phyloP scores from a whole-genome alignment of 2,113 vertebrate species.

The Alectura lathami region DNA sequence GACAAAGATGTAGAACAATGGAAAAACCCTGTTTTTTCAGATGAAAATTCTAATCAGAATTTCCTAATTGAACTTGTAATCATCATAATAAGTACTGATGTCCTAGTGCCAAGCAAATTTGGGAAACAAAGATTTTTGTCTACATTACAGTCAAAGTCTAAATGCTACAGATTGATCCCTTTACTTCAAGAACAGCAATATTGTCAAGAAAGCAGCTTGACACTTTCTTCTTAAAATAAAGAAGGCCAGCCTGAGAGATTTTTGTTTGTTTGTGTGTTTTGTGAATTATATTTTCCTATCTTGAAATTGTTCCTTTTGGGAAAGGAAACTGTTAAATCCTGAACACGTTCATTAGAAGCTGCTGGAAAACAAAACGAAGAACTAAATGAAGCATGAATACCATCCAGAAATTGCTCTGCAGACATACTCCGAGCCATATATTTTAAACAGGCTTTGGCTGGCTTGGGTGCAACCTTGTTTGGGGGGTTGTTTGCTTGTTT shows the following conservation, averaged over 20 bases:
- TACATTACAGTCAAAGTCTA: neutral
- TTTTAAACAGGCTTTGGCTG: conserved; percentile 21
- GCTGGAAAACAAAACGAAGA: conserved; percentile 8
- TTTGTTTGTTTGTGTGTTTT: neutral
- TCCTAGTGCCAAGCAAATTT: neutral
- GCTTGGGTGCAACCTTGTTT: neutral
- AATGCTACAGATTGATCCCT: neutral
- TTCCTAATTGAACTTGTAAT: neutral
- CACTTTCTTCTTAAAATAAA: neutral
- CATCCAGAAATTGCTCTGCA: conserved; percentile 28
- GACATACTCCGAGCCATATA: neutral
- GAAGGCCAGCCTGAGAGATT: neutral
- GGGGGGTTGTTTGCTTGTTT: neutral
- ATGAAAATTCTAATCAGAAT: neutral
- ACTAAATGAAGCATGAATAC: conserved; percentile 48
- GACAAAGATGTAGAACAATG: neutral
- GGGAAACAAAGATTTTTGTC: neutral
- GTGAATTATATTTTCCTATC: neutral
- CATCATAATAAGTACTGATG: neutral
- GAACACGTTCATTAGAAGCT: neutral
- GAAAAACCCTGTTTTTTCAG: neutral
- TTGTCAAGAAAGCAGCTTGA: neutral
- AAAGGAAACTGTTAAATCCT: conserved; percentile 35
- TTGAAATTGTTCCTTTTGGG: neutral
- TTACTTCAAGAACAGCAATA: neutral